Conservation (phyloP, 2,113 vertebrate species). For the Orientallactaga bullata region DNA sequence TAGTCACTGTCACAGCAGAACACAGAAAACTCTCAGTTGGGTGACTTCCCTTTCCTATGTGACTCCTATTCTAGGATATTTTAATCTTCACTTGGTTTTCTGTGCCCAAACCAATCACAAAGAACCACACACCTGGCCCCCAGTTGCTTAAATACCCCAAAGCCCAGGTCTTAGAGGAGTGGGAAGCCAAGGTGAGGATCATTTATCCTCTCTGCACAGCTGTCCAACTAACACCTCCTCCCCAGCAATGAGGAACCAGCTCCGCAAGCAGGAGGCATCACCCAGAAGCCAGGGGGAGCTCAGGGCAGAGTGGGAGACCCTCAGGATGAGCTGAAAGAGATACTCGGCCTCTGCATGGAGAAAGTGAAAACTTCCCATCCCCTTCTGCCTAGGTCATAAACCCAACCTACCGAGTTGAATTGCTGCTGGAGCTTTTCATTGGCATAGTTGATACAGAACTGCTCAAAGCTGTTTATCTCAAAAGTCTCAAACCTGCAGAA, state of each 20-base stretch:
- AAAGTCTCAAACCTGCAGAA: conserved; percentile 96
- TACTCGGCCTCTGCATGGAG: fast-evolving
- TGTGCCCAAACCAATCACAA: background rate
- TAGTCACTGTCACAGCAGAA: background rate
- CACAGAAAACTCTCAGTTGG: background rate
- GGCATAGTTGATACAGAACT: conserved; percentile 99
- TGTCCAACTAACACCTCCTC: background rate
- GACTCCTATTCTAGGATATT: background rate
- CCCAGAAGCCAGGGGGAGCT: background rate
- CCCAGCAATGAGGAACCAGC: background rate
- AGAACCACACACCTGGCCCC: background rate
- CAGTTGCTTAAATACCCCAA: background rate
- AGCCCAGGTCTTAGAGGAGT: background rate
- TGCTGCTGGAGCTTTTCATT: conserved; percentile 99
- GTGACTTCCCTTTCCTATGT: background rate
- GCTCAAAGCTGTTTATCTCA: conserved; percentile 97
- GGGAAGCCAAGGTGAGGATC: background rate
- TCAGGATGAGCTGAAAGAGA: background rate
- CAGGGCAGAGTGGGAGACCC: background rate
- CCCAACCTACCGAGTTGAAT: conserved; percentile 94
- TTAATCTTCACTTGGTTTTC: background rate
- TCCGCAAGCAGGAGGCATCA: background rate
- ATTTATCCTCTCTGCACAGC: background rate
- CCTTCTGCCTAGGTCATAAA: fast-evolving
- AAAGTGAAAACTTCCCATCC: background rate